Base-by-base conservation (phyloP, 2,888 invertebrate species). In the Acanthococcus lagerstroemiae region DNA sequence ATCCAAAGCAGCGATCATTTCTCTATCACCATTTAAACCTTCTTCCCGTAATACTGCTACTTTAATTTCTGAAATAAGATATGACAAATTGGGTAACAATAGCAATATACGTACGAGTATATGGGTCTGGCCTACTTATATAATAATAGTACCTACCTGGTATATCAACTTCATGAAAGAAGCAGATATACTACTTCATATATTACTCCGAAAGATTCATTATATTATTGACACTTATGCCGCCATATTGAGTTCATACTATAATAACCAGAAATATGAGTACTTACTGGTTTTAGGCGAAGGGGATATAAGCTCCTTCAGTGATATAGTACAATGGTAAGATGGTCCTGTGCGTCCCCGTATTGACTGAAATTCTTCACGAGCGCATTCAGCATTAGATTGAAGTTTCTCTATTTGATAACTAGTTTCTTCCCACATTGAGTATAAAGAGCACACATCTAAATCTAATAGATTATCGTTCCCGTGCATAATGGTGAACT, bases 341-440 rank as follows among this genome's bases (percentile, higher is more conserved):
- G 80, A 80, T 0, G 90, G 90, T 1, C 83, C 83, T 61, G 80
- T 83, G 68, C 94, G 82, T 55, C 79, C 79, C 55, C 80, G 79
- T 19, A 93, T 79, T 12, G 81, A 84, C 63, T 80, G 78, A 77
- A 84, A 88, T 78, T 97, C 96, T 72, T 89, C 83, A 48, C 81
- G 77, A 1, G 88, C 89, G 74, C 92, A 94, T 4, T 82, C 80
- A 0, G 83, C 79, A 74, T 90, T 88, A 0, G 90, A 85, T 78
- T 97, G 97, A 15, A 85, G 81, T 69, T 84, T 80, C 75, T 97
- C 97, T 61, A 99, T 76, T 70, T 85, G 85, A 75, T 88, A 94
- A 77, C 95, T 95, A 0, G 95, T 96, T 75, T 92, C 91, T 76
- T 97, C 97, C 97, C 97, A 99, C 74, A 87, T 82, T n/a, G n/a